phyloP scores from a whole-genome alignment of 2,797 vertebrate genomes.

The Melanogrammus aeglefinus region DNA sequence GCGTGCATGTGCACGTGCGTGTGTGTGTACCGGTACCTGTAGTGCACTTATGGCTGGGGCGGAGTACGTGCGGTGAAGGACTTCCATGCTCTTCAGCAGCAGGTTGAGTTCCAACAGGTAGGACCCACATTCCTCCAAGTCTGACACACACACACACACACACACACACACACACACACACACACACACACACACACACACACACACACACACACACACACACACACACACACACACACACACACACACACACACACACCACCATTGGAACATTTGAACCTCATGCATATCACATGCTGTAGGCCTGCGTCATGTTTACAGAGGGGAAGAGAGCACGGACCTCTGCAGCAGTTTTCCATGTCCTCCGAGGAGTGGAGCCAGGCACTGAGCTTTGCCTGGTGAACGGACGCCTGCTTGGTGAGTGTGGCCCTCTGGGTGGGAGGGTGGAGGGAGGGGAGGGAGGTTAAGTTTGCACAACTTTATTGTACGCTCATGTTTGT shows the following conservation, averaged over 20 bases:
- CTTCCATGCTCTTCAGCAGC: conserved; percentile 93
- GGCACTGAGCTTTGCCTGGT: conserved; percentile 80
- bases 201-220: too few species aligned
- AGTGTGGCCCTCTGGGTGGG: conserved; percentile 73
- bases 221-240: too few species aligned
- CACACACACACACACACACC: neutral
- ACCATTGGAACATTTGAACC: too few species aligned
- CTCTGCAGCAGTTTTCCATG: conserved; percentile 91
- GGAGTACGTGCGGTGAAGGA: conserved; percentile 88
- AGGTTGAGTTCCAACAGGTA: conserved; percentile 90
- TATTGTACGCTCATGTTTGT: too few species aligned
- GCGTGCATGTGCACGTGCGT: neutral
- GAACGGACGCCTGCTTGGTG: conserved; percentile 82
- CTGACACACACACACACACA: conserved; percentile 55
- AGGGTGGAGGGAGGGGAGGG: neutral
- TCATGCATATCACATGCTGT: too few species aligned
- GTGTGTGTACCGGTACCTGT: conserved; percentile 80
- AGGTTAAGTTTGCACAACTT: neutral
- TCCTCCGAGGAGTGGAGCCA: conserved; percentile 90
- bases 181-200: neutral
- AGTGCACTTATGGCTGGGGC: conserved; percentile 88
- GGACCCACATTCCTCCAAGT: conserved; percentile 86
- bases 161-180: neutral
- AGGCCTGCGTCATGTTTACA: neutral
- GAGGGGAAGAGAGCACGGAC: conserved; percentile 58